Conservation (phyloP, 2,797 vertebrate species). For the Eupleurogrammus muticus region DNA sequence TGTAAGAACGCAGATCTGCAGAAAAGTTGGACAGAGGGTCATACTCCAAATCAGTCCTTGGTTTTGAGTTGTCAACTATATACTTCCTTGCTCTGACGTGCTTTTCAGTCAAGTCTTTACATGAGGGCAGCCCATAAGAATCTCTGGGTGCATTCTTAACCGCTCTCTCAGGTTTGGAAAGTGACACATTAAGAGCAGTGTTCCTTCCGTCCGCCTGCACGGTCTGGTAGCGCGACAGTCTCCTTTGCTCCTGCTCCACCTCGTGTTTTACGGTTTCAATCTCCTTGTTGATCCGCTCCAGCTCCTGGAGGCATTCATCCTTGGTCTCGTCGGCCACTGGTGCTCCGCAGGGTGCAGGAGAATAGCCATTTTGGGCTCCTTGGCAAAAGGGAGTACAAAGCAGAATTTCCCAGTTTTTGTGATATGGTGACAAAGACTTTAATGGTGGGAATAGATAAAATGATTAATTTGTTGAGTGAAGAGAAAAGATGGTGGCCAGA, state of each 20-base stretch:
- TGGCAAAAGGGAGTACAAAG: slow-evolving; percentile 18
- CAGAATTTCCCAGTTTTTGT: neutral
- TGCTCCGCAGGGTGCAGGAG: slow-evolving; percentile 4
- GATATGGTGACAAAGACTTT: neutral
- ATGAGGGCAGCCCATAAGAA: slow-evolving; percentile 24
- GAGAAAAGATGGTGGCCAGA: neutral
- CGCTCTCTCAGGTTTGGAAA: slow-evolving; percentile 17
- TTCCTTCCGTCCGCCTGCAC: slow-evolving; percentile 48
- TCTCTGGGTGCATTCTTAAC: slow-evolving; percentile 47
- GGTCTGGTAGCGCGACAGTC: slow-evolving; percentile 75
- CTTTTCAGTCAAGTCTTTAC: slow-evolving; percentile 6
- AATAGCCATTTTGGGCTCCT: slow-evolving; percentile 54
- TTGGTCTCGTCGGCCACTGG: slow-evolving; percentile 42
- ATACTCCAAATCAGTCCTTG: slow-evolving; percentile 85
- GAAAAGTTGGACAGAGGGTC: slow-evolving; percentile 87
- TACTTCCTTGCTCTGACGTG: slow-evolving; percentile 72
- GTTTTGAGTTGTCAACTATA: slow-evolving; percentile 80
- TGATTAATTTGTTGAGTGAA: neutral
- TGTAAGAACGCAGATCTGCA: slow-evolving; percentile 72
- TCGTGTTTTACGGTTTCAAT: slow-evolving; percentile 82
- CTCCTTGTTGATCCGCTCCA: slow-evolving; percentile 83
- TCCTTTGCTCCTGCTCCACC: slow-evolving; percentile 82
- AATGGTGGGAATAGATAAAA: neutral
- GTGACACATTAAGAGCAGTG: neutral
- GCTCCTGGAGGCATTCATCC: slow-evolving; percentile 72